phyloP scores from a whole-genome alignment of 2,888 invertebrate species.

The Trachelus troglodyta region DNA sequence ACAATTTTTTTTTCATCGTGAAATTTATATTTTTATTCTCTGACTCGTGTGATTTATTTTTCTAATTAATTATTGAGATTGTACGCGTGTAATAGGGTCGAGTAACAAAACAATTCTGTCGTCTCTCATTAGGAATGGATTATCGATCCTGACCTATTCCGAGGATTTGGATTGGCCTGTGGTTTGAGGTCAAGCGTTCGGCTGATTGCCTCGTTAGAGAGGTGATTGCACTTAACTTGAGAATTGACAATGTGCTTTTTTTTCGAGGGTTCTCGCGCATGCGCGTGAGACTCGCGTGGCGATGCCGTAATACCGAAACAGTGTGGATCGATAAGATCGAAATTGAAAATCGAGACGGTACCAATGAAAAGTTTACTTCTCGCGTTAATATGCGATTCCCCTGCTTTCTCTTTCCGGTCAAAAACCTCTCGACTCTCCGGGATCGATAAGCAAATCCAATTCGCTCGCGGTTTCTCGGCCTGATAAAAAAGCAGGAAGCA shows the following conservation, averaged over 20 bases:
- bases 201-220: background rate
- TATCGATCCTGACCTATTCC: background rate
- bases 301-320: background rate
- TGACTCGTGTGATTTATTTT: too few species aligned
- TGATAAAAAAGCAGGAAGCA: background rate
- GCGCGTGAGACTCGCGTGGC: background rate
- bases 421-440: background rate
- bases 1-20: too few species aligned
- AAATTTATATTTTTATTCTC: too few species aligned
- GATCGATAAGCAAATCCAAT: background rate
- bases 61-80: background rate
- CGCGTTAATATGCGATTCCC: background rate
- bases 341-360: background rate
- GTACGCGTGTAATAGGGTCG: background rate
- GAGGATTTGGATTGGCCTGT: background rate
- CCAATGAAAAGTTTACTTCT: background rate
- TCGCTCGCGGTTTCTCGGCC: background rate
- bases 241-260: background rate
- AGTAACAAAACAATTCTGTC: background rate
- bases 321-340: background rate
- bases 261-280: background rate
- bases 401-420: background rate
- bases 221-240: background rate
- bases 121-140: background rate
- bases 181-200: background rate